A percentile compares a stretch with the other conserved stretches of the same genome.
phyloP scores from a whole-genome alignment of 2,888 invertebrate genomes.

The Spisula solida region DNA sequence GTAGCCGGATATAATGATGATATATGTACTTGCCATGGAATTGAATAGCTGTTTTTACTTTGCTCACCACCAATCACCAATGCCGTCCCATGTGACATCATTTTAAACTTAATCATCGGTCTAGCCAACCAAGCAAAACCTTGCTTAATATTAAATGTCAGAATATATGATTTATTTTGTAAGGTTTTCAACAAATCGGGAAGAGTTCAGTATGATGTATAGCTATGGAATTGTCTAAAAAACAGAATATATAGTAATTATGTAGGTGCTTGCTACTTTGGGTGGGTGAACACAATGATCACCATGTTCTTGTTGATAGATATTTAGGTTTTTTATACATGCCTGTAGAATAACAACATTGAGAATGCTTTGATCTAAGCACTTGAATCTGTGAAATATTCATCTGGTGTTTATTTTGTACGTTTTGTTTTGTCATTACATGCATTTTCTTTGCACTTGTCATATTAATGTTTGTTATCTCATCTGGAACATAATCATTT shows the following conservation, averaged over 20 bases:
- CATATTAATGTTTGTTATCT: not conserved
- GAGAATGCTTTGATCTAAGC: constrained; percentile 12
- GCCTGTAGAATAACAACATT: not conserved
- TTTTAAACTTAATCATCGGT: not conserved
- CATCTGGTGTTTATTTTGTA: not conserved
- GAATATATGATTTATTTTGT: constrained; percentile 18
- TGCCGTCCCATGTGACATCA: constrained; percentile 23
- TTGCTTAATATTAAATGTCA: constrained; percentile 10
- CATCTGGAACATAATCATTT: not conserved
- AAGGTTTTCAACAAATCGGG: not conserved
- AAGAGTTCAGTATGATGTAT: constrained; percentile 14
- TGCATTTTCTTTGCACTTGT: constrained; percentile 14
- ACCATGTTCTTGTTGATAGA: not conserved
- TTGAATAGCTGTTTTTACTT: not conserved
- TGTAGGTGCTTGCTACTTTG: not conserved
- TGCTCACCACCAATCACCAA: not conserved
- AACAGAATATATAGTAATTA: constrained; percentile 27
- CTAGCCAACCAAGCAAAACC: not conserved
- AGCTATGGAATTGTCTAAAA: constrained; percentile 15
- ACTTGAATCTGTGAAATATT: not conserved
- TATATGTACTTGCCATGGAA: not conserved
- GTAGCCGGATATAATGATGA: too few species aligned
- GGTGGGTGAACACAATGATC: not conserved
- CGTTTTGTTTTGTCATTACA: not conserved
- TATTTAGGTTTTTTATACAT: not conserved